Base-by-base conservation (phyloP, 2,113 vertebrate genomes). In the Chionodraco myersi region DNA sequence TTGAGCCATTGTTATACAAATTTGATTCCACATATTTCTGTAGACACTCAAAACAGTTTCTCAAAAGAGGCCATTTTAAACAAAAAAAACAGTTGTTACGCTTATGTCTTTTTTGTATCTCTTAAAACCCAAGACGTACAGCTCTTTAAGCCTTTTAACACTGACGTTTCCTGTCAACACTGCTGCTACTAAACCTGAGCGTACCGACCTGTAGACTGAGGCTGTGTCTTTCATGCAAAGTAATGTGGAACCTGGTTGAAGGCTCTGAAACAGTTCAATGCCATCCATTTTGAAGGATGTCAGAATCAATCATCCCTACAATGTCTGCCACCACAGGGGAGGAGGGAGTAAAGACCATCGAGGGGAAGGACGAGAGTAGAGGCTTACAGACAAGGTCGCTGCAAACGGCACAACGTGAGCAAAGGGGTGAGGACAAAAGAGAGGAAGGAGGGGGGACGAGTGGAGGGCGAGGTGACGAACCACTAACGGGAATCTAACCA, bases 281-380 rank as follows among this genome's bases (percentile, higher is more conserved):
- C 51, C 85, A 73, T 82, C 74, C 72, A 86, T 85, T 90, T 72
- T 80, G 85, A 54, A 77, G 64, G 61, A 80, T 84, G 83, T 86
- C 91, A 91, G 69, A 85, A 71, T 79, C 81, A 83, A 79, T 80
- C 58, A 48, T 78, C 85, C 66, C 75, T 75, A 77, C 69, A 69
- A 72, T 80, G 70, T 87, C 57, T 63, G 54, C 67, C 65, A 57
- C 77, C 44, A 66, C 68, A 63, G 80, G 68, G 57, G 58, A 65
- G 73, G 6, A 69, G 26, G 63, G 78, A 52, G 58, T 53, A 61
- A 72, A 59, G 54, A 74, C 57, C 49, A 2, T 48, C 16, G 53
- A 54, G 26, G 54, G 52, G 16, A 53, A 45, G 21, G 62, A 66
- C 10, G 58, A 75, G 72, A 26, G 23, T 23, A 54, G 59, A 70